These are phyloP conservation scores for Panurus biarmicus DNA, from an alignment of 2,113 vertebrate genomes.

Conservation along the genomic window DNA sequence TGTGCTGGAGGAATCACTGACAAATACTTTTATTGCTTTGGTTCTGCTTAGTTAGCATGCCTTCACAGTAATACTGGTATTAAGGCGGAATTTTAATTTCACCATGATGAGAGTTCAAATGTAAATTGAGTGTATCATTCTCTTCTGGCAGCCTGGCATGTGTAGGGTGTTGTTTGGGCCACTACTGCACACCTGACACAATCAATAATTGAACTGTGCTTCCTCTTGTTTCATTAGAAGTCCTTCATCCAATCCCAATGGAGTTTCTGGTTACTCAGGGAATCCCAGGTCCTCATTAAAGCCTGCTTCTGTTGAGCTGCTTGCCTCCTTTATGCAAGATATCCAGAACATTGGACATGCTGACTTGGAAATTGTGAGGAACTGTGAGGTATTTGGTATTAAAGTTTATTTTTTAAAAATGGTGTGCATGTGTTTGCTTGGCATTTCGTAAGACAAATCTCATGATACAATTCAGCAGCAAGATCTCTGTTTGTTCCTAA, in stretches of 20 bases:
- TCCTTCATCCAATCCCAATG: slow-evolving; percentile 58
- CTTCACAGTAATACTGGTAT: neutral
- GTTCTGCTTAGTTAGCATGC: neutral
- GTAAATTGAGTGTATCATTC: neutral
- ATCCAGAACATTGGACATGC: slow-evolving; percentile 76
- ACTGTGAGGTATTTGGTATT: slow-evolving; percentile 79
- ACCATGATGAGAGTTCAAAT: neutral
- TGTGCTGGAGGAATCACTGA: neutral
- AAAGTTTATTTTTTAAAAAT: neutral
- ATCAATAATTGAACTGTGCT: slow-evolving; percentile 61
- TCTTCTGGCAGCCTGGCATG: neutral
- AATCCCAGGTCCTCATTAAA: slow-evolving; percentile 77
- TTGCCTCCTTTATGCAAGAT: slow-evolving; percentile 81
- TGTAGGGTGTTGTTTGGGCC: neutral
- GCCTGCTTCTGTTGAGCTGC: slow-evolving; percentile 76
- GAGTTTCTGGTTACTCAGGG: slow-evolving; percentile 77
- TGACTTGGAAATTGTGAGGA: slow-evolving; percentile 82
- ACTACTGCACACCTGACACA: slow-evolving; percentile 20
- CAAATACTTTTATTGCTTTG: neutral
- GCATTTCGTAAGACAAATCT: neutral
- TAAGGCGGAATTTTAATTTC: neutral
- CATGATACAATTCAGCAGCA: neutral
- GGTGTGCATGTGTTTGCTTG: neutral
- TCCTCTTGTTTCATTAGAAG: slow-evolving; percentile 62
- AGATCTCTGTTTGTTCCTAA: neutral